Evolutionary conservation across 2,888 invertebrate genomes (phyloP).

Genomic region (Stramonita haemastoma): DNA sequence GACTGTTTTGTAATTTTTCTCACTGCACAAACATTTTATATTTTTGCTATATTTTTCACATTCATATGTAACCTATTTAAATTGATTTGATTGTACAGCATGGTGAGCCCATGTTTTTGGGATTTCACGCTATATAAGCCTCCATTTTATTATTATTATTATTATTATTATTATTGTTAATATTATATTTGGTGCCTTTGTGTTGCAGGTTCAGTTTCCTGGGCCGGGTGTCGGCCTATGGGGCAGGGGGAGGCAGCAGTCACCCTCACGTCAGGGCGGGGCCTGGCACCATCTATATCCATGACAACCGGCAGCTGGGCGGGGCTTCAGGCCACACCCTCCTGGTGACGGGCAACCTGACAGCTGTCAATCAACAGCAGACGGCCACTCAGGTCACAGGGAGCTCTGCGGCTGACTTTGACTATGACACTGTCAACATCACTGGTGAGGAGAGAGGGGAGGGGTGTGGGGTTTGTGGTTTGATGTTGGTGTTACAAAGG

Average conservation of each 20-base stretch:
- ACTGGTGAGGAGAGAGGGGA: slow-evolving; percentile 49
- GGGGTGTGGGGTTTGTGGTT: too few relatives aligned
- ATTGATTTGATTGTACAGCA: too few relatives aligned
- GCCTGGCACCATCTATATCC: slow-evolving; percentile 63
- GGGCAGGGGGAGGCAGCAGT: slow-evolving; percentile 57
- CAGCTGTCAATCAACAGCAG: slow-evolving; percentile 55
- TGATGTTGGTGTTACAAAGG: too few relatives aligned
- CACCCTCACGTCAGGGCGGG: slow-evolving; percentile 59
- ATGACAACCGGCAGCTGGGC: slow-evolving; percentile 48
- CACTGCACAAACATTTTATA: too few relatives aligned
- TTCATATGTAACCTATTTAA: too few relatives aligned
- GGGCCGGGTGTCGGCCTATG: slow-evolving; percentile 60
- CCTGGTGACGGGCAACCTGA: slow-evolving; percentile 54
- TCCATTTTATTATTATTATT: too few relatives aligned
- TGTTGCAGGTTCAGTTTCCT: slow-evolving; percentile 54
- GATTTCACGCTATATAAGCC: too few relatives aligned
- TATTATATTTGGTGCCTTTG: background rate
- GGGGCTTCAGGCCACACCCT: slow-evolving; percentile 51
- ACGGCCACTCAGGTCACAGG: slow-evolving; percentile 59
- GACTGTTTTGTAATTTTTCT: too few relatives aligned
- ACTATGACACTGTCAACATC: slow-evolving; percentile 56
- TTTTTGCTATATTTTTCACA: too few relatives aligned
- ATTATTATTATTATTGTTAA: background rate
- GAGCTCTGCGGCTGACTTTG: slow-evolving; percentile 48
- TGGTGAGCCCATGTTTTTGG: background rate